Conservation (phyloP, 2,888 invertebrate genomes). For the Acrocyrtus sp. region DNA sequence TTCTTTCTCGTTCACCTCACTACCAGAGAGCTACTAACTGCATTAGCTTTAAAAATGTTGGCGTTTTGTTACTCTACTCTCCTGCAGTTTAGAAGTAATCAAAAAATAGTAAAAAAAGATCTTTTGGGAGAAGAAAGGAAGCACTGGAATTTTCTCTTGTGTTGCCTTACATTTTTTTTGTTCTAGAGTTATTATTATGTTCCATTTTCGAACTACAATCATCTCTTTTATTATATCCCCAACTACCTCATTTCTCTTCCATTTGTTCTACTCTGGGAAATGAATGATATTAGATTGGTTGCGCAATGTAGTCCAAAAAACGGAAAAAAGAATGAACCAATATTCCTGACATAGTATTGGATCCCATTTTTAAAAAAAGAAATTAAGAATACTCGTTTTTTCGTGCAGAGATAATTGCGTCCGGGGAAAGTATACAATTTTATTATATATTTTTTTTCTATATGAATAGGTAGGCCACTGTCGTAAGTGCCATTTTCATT, state of each 20-base stretch:
- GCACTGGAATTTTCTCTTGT: too few relatives aligned
- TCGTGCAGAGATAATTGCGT: conserved; percentile 33
- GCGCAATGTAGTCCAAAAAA: background rate
- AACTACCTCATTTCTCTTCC: background rate
- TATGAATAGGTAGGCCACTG: background rate
- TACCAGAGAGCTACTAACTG: conserved; percentile 4
- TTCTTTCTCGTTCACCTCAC: too few relatives aligned
- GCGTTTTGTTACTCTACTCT: too few relatives aligned
- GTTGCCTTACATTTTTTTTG: too few relatives aligned
- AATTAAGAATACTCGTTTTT: conserved; percentile 35
- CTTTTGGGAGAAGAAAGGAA: too few relatives aligned
- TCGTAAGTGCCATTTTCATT: too few relatives aligned
- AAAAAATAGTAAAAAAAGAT: too few relatives aligned
- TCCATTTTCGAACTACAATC: conserved; percentile 36
- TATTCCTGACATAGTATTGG: too few relatives aligned
- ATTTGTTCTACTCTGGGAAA: background rate
- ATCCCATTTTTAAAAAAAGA: conserved; percentile 15
- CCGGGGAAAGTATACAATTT: background rate
- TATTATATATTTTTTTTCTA: background rate
- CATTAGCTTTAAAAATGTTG: too few relatives aligned
- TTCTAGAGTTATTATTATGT: conserved; percentile 44
- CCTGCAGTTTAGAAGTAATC: too few relatives aligned
- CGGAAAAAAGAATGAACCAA: too few relatives aligned
- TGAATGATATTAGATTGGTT: background rate
- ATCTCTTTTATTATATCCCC: conserved; percentile 21